A percentile compares a stretch with the other conserved stretches of the same genome.
Evolutionary conservation across 2,113 vertebrate species (phyloP).

Genomic region (Percopsis transmontana): DNA sequence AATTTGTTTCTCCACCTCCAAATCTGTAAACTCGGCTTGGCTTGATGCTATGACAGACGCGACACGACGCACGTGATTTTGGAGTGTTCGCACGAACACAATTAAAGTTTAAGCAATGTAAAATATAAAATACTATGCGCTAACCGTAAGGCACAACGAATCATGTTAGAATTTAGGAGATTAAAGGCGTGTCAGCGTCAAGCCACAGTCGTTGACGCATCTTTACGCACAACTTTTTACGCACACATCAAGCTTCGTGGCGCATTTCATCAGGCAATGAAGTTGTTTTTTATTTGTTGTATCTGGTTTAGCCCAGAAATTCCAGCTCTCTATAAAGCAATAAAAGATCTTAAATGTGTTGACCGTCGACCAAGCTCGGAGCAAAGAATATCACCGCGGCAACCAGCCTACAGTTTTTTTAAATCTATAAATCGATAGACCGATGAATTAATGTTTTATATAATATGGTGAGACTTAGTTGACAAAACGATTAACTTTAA

Average conservation of each 20-base stretch:
- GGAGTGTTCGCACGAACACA: not conserved
- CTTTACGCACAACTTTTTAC: not conserved
- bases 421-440: no score
- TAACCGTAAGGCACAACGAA: no score
- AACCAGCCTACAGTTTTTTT: no score
- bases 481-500: no score
- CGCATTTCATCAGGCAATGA: not conserved
- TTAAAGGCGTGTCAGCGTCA: not conserved
- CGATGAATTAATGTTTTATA: no score
- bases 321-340: not conserved
- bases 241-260: not conserved
- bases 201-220: not conserved
- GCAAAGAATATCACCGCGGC: no score
- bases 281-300: not conserved
- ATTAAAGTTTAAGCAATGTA: no score
- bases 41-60: conserved; percentile 12
- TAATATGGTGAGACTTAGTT: no score
- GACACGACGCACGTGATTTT: not conserved
- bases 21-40: conserved; percentile 30
- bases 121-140: no score
- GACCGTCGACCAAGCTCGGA: not conserved
- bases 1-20: conserved; percentile 1
- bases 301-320: not conserved
- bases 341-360: not conserved
- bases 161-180: no score